Evolutionary conservation across 2,888 invertebrate genomes (phyloP), one percentile per base, ranked within the genome.

Genomic region (Hypomecis punctinalis): DNA sequence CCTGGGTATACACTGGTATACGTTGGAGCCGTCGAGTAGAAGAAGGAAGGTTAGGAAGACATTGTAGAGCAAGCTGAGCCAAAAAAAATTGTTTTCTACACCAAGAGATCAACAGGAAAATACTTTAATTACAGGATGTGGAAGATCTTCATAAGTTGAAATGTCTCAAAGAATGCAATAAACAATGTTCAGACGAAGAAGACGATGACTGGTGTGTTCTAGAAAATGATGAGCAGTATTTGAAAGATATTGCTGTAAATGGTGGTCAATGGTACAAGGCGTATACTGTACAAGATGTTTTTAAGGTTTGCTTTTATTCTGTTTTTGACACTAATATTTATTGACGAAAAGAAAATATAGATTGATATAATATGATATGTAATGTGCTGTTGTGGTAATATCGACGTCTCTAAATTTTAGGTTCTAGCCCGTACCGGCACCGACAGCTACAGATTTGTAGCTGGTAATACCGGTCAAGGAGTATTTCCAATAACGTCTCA

Each of bases 401-500:
- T 23, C 3, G 23, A 23, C 3, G 1, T 23, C 23, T 23, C 23
- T 23, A 23, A 23, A 23, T 77, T 75, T 52, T 70, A 93, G 77
- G 83, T 95, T 0, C 84, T 96, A 48, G 72, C 80, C 8, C 85
- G 83, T 54, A 88, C 94, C 71, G 89, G 91, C 0, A 71, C 85
- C 0, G 73, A 78, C n/a, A 83, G 71, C 63, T 96, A 95, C 74
- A 90, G 94, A 72, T 79, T 97, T 0, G 94, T 96, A 4, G 95
- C 95, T 33, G 97, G 97, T 35, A 96, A 97, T 78, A 97, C 97
- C 1, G 96, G 95, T 5, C 94, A 94, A 85, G 97, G 94, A 37
- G 92, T 94, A 6, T 94, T 88, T 68, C 88, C 93, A 67, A 80
- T 84, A 48, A 68, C 75, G 10, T 74, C 81, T 1, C 89, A 93